phyloP scores from a whole-genome alignment of 2,888 invertebrate species.

The Merodon equestris region DNA sequence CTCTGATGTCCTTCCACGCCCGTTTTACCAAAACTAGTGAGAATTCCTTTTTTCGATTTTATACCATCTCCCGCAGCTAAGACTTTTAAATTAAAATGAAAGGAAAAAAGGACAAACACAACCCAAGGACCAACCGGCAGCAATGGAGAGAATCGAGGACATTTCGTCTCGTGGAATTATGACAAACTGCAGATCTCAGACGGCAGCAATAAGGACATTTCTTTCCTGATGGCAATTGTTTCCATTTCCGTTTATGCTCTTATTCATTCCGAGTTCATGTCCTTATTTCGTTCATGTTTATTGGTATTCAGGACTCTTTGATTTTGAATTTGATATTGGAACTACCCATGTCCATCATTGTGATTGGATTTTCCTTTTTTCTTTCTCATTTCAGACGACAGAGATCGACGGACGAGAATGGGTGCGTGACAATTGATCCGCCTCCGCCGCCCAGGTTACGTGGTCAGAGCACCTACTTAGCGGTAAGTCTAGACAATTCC shows the following conservation, averaged over 20 bases:
- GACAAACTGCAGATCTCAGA: slow-evolving; percentile 40
- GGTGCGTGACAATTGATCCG: slow-evolving; percentile 68
- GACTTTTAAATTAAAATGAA: slow-evolving; percentile 54
- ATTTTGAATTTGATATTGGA: slow-evolving; percentile 34
- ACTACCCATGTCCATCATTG: slow-evolving; percentile 31
- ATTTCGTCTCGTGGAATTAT: slow-evolving; percentile 47
- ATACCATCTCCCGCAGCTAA: slow-evolving; percentile 3
- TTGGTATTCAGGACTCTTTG: slow-evolving; percentile 26
- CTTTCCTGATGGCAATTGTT: slow-evolving; percentile 39
- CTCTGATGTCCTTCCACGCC: too few species aligned
- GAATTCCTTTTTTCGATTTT: slow-evolving; percentile 29
- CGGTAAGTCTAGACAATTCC: slow-evolving; percentile 71
- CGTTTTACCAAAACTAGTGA: slow-evolving; percentile 18
- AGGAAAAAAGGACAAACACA: slow-evolving; percentile 22
- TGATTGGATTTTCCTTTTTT: slow-evolving; percentile 49
- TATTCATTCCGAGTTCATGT: slow-evolving; percentile 26
- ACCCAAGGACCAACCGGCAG: slow-evolving; percentile 6
- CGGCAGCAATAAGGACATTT: slow-evolving; percentile 36
- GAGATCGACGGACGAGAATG: slow-evolving; percentile 72
- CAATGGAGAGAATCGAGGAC: slow-evolving; percentile 35
- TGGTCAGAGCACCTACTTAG: slow-evolving; percentile 73
- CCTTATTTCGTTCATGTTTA: slow-evolving; percentile 48
- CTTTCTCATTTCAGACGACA: slow-evolving; percentile 71
- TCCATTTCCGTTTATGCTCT: slow-evolving; percentile 36
- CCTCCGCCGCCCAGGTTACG: slow-evolving; percentile 72